Evolutionary conservation across 2,888 invertebrate species (phyloP), one percentile per base, ranked within the genome.

Genomic region (Sturmia bella): DNA sequence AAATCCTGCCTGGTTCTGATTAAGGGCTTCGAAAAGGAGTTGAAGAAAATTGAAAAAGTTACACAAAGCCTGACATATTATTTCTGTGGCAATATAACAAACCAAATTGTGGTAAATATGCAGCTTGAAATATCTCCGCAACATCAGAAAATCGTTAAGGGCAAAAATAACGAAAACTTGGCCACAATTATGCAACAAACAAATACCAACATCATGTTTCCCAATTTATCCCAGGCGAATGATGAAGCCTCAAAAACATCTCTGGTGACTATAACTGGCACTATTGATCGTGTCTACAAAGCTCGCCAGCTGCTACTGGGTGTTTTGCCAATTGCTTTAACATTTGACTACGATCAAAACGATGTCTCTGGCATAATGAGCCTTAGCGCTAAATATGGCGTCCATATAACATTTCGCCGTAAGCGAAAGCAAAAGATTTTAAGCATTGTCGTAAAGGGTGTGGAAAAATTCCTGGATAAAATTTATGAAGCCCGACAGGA

Each of bases 221-320:
- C 98, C 0, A 98, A 98, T 91, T 94, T 96, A 0, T 94, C 94
- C 56, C 97, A 97, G 90, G 95, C 96, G 66, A 96, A 97, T 90
- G 96, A 97, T 80, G 96, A 96, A 27, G 94, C 94, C 76, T 92
- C 97, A 85, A 95, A 97, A 91, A 97, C 97, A 92, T 97, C 97
- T 88, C 97, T 96, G 87, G 96, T 98, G 85, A 96, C 95, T 75
- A 98, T 99, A 84, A 95, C 95, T 37, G 98, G 98, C 6, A 93
- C 94, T 84, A 97, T 98, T 84, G 94, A 97, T 85, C 95, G 96
- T 88, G 98, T 98, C 3, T 98, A 97, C 88, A 91, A 94, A 68
- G 98, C 98, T 2, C 92, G 98, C 86, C 98, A 98, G 90, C 95
- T 97, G 90, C 92, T 98, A 68, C 94, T 98, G 97, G 98, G 97